phyloP scores from a whole-genome alignment of 2,797 vertebrate genomes.

The Girardinus metallicus region DNA sequence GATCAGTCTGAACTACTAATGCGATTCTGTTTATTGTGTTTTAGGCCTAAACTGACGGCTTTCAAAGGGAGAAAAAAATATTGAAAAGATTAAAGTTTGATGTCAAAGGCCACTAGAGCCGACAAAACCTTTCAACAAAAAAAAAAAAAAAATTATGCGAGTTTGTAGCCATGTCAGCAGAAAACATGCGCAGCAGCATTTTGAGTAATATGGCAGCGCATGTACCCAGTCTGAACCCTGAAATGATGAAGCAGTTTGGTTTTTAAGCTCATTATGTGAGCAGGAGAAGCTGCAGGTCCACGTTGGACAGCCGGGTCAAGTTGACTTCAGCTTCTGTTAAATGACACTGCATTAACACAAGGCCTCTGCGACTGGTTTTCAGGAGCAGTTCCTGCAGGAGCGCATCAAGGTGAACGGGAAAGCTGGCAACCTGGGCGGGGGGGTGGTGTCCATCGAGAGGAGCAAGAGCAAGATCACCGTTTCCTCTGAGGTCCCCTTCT shows the following conservation, averaged over 20 bases:
- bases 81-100: too few species aligned
- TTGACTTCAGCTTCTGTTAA: too few species aligned
- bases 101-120: too few species aligned
- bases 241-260: not conserved
- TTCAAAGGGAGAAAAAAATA: not conserved
- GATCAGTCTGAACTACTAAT: not conserved
- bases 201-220: not conserved
- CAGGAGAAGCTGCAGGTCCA: too few species aligned
- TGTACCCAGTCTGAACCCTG: not conserved
- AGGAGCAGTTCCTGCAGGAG: slow-evolving; percentile 98
- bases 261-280: not conserved
- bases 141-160: too few species aligned
- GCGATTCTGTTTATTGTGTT: not conserved
- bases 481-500: slow-evolving; percentile 94
- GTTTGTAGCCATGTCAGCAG: not conserved
- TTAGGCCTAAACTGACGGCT: not conserved
- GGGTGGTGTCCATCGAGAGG: slow-evolving; percentile 91
- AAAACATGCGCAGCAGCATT: not conserved
- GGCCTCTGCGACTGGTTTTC: slow-evolving; percentile 3
- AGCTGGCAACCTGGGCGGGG: slow-evolving; percentile 91
- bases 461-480: slow-evolving; percentile 98
- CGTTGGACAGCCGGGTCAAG: too few species aligned
- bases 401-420: slow-evolving; percentile 97
- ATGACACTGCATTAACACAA: too few species aligned
- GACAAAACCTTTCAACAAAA: too few species aligned